These are phyloP conservation scores for Enteromius trimaculatus DNA, from an alignment of 2,797 vertebrate species.

Conservation along the genomic window DNA sequence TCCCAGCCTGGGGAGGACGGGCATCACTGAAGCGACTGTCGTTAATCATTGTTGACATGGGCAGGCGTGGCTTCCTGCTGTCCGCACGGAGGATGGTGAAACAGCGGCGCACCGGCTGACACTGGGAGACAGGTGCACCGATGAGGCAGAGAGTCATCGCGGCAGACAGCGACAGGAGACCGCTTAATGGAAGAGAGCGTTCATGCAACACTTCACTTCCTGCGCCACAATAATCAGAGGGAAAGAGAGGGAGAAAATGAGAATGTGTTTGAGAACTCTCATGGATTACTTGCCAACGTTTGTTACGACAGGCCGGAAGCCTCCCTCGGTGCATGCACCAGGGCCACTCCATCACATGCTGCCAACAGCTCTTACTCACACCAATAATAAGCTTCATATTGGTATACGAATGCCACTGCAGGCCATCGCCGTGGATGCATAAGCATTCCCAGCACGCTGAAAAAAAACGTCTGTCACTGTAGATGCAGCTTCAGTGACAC, in stretches of 20 bases:
- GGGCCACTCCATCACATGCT: conserved; percentile 41
- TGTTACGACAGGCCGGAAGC: conserved; percentile 30
- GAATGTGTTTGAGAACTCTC: conserved; percentile 43
- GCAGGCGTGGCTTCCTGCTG: conserved; percentile 42
- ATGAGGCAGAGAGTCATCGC: conserved; percentile 18
- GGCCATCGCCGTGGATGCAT: not conserved
- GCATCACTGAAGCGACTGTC: conserved; percentile 35
- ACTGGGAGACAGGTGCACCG: conserved; percentile 35
- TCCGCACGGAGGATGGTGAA: conserved; percentile 11
- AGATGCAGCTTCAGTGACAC: conserved; percentile 14
- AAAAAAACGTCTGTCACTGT: conserved; percentile 9
- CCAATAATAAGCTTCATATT: conserved; percentile 41
- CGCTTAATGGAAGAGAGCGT: conserved; percentile 33
- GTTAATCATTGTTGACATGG: conserved; percentile 41
- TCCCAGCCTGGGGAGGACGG: conserved; percentile 29
- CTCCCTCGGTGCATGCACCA: conserved; percentile 14
- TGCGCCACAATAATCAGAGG: conserved; percentile 23
- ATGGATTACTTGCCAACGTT: conserved; percentile 40
- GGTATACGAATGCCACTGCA: conserved; percentile 24
- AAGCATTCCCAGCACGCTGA: not conserved
- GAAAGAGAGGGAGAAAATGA: conserved; percentile 36
- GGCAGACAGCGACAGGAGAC: conserved; percentile 33
- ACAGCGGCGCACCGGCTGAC: conserved; percentile 30
- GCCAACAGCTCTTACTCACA: conserved; percentile 43
- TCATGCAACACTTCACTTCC: conserved; percentile 45